Evolutionary conservation across 2,888 invertebrate species (phyloP), one percentile per base, ranked within the genome.

Genomic region (Xestia sexstrigata): DNA sequence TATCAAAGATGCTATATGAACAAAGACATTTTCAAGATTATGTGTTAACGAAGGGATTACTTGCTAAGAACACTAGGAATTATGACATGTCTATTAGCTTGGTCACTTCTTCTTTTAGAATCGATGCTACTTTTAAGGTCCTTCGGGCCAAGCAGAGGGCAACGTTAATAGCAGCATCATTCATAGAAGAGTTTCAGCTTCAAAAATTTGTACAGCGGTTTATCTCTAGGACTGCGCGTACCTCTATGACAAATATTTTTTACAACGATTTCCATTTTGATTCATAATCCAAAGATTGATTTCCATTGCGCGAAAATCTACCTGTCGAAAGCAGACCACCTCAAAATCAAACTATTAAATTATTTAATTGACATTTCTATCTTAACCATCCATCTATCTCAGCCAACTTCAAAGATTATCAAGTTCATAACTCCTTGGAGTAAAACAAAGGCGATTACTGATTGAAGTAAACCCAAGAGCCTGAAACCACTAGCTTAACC

Each of bases 401-500:
- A n/a, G 47, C 83, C 65, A 65, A 78, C 58, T 70, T 68, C 78
- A 77, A 71, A 75, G 81, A 87, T 85, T 75, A 82, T 70, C 47
- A 86, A 87, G 73, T 86, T 84, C 65, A 70, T 39, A 80, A 85
- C 76, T 87, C 42, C 60, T 75, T 63, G 62, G 60, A 81, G 52
- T n/a, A 23, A 67, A 79, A 86, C 86, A 84, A 82, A 87, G 84
- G 68, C 70, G 84, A 84, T 78, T 84, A 79, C 30, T 65, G 70
- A 72, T 47, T 26, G 20, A n/a, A 82, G 74, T 78, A 80, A 87
- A 79, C 79, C 84, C 68, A 74, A 70, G 70, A 79, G 79, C 82
- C 82, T 70, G 77, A 80, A 87, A 76, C 30, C 76, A 75, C 58
- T 35, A 52, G 55, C 74, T 71, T 70, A 76, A 77, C 80, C 77